A percentile compares a stretch with the other conserved stretches of the same genome.
phyloP scores from a whole-genome alignment of 2,888 invertebrate genomes.

The Ophion ellenae region DNA sequence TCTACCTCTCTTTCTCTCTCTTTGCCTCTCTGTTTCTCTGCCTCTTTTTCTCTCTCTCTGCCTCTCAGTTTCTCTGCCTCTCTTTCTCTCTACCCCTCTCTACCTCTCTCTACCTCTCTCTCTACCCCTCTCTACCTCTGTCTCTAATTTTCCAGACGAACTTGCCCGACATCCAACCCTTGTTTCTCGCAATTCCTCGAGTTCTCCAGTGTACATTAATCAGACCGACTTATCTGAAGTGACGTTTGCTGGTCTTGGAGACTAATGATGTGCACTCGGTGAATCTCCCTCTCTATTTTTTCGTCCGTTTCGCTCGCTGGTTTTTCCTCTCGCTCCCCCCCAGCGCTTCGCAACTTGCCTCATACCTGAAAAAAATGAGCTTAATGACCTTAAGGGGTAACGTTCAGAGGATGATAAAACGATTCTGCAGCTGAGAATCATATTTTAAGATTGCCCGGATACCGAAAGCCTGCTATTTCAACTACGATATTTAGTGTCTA shows the following conservation, averaged over 20 bases:
- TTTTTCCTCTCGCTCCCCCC: neutral
- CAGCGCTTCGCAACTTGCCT: neutral
- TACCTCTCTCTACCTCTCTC: neutral
- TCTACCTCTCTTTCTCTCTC: neutral
- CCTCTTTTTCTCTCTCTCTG: too few relatives aligned
- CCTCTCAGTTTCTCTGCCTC: neutral
- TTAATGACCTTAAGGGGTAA: neutral
- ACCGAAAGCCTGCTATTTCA: neutral
- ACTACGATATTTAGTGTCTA: neutral
- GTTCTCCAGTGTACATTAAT: conserved; percentile 62
- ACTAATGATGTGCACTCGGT: conserved; percentile 60
- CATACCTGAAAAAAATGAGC: neutral
- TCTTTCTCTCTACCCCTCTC: neutral
- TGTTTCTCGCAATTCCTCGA: conserved; percentile 59
- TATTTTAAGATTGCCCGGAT: neutral
- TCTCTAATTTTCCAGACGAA: neutral
- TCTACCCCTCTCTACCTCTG: neutral
- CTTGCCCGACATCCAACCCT: conserved; percentile 32
- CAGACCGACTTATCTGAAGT: conserved; percentile 59
- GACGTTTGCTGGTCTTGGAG: conserved; percentile 48
- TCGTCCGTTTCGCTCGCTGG: neutral
- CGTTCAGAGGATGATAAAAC: neutral
- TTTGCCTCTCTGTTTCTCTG: neutral
- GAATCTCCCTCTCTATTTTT: conserved; percentile 5
- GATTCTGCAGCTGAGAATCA: neutral